Conservation (phyloP, 23 tunicate species). For the Styela clava region DNA sequence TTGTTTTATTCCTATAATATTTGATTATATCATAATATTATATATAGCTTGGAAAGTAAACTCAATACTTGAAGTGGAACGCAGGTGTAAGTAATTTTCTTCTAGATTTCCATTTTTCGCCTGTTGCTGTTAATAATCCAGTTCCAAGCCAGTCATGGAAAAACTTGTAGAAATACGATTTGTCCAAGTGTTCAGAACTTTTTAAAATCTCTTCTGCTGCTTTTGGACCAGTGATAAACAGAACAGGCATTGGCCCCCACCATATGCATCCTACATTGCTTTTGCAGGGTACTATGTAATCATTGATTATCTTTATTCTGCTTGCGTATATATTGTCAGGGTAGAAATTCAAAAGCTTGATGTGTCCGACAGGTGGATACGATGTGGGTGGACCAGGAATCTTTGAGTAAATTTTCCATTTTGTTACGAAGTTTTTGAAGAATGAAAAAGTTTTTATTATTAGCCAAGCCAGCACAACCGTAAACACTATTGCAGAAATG, state of each 20-base stretch:
- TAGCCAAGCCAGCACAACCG: no score
- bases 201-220: slow-evolving; percentile 62
- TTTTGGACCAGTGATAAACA: slow-evolving; percentile 55
- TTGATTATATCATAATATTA: no score
- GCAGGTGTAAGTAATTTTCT: slow-evolving; percentile 86
- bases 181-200: slow-evolving; percentile 76
- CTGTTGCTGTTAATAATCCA: slow-evolving; percentile 71
- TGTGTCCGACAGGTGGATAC: neutral
- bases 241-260: slow-evolving; percentile 71
- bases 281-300: neutral
- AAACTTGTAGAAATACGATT: slow-evolving; percentile 54
- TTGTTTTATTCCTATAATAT: no score
- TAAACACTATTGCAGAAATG: no score
- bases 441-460: no score
- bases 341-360: neutral
- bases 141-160: slow-evolving; percentile 84
- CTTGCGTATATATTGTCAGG: neutral
- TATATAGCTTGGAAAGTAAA: no score
- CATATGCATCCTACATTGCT: slow-evolving; percentile 30
- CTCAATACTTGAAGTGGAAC: slow-evolving; percentile 84
- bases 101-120: slow-evolving; percentile 89
- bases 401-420: no score
- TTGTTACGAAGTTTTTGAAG: neutral
- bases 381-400: neutral
- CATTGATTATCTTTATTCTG: neutral